Conservation (phyloP, 1,140 invertebrate genomes). For the Drosophila pallidifrons region DNA sequence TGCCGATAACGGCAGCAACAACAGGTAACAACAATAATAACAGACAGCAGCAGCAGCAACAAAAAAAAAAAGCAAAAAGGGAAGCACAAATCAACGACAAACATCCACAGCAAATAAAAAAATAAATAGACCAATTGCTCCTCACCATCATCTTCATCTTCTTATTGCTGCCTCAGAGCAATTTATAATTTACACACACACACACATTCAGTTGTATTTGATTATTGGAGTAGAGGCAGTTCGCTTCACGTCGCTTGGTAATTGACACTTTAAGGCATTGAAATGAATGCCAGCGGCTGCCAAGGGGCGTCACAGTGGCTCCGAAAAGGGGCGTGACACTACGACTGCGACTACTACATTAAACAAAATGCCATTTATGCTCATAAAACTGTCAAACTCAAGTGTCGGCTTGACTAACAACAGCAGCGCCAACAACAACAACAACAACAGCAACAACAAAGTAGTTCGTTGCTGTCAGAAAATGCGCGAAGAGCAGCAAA, state of each 20-base stretch:
- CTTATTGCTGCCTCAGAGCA: slow-evolving; percentile 60
- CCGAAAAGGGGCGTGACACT: slow-evolving; percentile 49
- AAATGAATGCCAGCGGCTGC: slow-evolving; percentile 41
- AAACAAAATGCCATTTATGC: slow-evolving; percentile 72
- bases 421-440: slow-evolving; percentile 15
- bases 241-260: slow-evolving; percentile 51
- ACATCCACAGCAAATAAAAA: slow-evolving; percentile 67
- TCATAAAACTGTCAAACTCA: slow-evolving; percentile 79
- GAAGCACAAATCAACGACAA: slow-evolving; percentile 70
- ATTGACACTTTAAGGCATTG: slow-evolving; percentile 78
- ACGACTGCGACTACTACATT: slow-evolving; percentile 34
- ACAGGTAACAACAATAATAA: slow-evolving; percentile 32
- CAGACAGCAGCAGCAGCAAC: slow-evolving; percentile 19
- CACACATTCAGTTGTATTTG: slow-evolving; percentile 31
- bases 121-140: slow-evolving; percentile 77
- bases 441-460: no score
- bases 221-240: slow-evolving; percentile 40
- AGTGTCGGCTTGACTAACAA: slow-evolving; percentile 64
- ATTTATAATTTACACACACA: slow-evolving; percentile 70
- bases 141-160: slow-evolving; percentile 7
- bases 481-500: slow-evolving; percentile 15
- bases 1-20: slow-evolving; percentile 67
- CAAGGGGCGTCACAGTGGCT: slow-evolving; percentile 24
- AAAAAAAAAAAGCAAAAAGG: slow-evolving; percentile 63
- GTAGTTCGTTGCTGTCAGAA: background rate